Base-by-base conservation (phyloP, 2,797 vertebrate genomes). In the Smutsia temminckii region DNA sequence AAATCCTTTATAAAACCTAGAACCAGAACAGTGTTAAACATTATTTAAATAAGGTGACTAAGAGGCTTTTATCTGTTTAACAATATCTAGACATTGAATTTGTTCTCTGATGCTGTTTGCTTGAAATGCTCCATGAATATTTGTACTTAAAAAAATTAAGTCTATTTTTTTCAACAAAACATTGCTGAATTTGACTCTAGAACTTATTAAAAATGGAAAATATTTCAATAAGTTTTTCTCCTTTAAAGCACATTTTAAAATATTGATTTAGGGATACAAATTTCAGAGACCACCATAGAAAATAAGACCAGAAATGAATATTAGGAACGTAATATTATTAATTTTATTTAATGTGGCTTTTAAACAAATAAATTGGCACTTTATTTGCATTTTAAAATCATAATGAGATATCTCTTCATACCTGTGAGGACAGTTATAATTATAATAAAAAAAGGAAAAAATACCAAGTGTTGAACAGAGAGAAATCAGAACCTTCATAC, bases 241-340 rank as follows among this genome's bases (percentile, higher is more conserved):
- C 21, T 87, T 23, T 80, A 61, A 91, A 95, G 57, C 4, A 79
- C 20, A 63, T 85, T 88, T 75, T 34, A 85, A 93, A 95, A 71
- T 64, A 51, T 37, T 21, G 46, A 40, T 84, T 3, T n/a, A 51
- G 92, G 3, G 37, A 37, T 40, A 92, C 57, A 59, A 61, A 34
- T 55, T 68, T 86, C 63, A 87, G 71, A 53, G 27, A 20, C 32
- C 12, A 71, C 16, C 8, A 81, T 71, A 89, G 90, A 64, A 93
- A 93, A 86, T 86, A 89, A 81, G 64, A 49, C 59, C 34, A 68
- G 20, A 85, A 79, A 79, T 18, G 25, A 85, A 42, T 51, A 46
- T 74, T 61, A 69, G 79, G 68, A 85, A 64, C 46, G 69, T 18
- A 49, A 37, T 78, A 49, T 84, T 64, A 61, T 42, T 63, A 79